Conservation (phyloP, 2,888 invertebrate species). For the Psococerastis gibbosa region DNA sequence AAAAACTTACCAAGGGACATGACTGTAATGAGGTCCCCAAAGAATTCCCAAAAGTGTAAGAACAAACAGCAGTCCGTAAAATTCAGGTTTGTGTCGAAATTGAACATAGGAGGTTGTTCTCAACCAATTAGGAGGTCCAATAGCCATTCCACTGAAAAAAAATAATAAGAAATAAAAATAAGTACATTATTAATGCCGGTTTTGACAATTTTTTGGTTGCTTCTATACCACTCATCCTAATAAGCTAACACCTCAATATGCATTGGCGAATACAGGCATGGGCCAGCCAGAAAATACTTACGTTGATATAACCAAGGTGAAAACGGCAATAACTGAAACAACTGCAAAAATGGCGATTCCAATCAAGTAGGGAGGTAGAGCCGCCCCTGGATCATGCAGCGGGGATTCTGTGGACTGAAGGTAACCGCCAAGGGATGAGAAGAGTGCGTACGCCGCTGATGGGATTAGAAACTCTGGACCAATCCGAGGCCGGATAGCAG, state of each 20-base stretch:
- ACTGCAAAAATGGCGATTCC: conserved; percentile 33
- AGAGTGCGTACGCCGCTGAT: conserved; percentile 32
- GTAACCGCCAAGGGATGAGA: conserved; percentile 38
- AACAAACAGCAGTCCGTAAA: conserved; percentile 45
- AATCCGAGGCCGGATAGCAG: background rate
- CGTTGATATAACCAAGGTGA: conserved; percentile 37
- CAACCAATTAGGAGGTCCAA: conserved; percentile 74
- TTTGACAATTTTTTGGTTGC: no score
- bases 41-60: conserved; percentile 51
- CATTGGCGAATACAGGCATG: no score
- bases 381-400: background rate
- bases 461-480: conserved; percentile 2
- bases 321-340: conserved; percentile 40
- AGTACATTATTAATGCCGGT: no score
- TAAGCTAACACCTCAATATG: background rate
- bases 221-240: no score
- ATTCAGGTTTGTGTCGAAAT: conserved; percentile 50
- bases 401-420: conserved; percentile 2
- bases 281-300: no score
- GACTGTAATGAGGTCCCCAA: conserved; percentile 65
- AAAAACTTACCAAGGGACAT: conserved; percentile 43
- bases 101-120: conserved; percentile 74
- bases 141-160: conserved; percentile 42
- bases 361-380: conserved; percentile 28
- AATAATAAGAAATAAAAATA: no score